Evolutionary conservation across 2,888 invertebrate species (phyloP), one percentile per base, ranked within the genome.

Genomic region (Chaetogeoica ovagalla): DNA sequence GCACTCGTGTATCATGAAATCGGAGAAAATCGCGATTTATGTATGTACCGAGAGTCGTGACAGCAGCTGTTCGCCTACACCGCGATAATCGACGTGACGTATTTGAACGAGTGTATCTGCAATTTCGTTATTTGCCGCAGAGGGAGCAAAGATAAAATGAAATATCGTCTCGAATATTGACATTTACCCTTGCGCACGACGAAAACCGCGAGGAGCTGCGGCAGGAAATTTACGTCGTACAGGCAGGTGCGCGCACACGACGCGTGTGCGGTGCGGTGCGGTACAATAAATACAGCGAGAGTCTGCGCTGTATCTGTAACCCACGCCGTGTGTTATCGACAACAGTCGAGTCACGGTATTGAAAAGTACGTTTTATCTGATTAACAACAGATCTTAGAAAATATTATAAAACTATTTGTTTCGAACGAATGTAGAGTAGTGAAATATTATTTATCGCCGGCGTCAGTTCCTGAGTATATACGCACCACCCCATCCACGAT

Each of bases 321-420:
- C 75, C 66, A 66, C 57, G 57, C 57, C 23, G n/a, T n/a, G n/a
- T 9, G 75, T 66, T 75, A 75, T 75, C 75, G 66, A 66, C 75
- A 75, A 66, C 39, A 66, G 43, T 59, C 57, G 23, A 75, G 59
- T 65, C 75, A 75, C 23, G 66, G 23, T 66, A 43, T 66, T 23
- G 37, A 37, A 19, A 17, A 37, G n/a, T 9, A 5, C 39, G 23
- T 39, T 2, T 66, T 57, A 74, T 74, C 55, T 65, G 65, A 74
- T 74, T 39, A 65, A 21, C 21, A 21, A 17, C 8, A 8, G 30
- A 9, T 21, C n/a, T n/a, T n/a, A n/a, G n/a, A n/a, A n/a, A n/a
- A 7, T n/a, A 21, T 1, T 3, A 6, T 19, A 4, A 15, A 48
- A 48, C 48, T 48, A 48, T 48, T 43, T 43, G 43, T 11, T 48